phyloP scores from a whole-genome alignment of 2,888 invertebrate species.

The Diarsia brunnea region DNA sequence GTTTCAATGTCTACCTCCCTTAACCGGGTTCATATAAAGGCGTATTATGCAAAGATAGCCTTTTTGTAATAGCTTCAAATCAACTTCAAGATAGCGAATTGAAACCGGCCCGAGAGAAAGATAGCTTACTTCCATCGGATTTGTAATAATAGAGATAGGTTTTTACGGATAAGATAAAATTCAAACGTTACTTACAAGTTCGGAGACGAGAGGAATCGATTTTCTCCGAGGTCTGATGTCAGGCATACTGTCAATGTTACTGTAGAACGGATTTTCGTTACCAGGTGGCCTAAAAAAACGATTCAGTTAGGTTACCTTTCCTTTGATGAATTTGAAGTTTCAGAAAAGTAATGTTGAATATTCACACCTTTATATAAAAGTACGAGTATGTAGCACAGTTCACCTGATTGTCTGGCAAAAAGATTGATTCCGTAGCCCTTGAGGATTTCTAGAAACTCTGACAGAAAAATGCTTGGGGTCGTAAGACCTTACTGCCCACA shows the following conservation, averaged over 20 bases:
- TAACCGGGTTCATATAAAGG: slow-evolving; percentile 60
- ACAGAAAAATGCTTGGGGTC: no score
- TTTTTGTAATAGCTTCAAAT: slow-evolving; percentile 60
- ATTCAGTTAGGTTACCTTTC: slow-evolving; percentile 7
- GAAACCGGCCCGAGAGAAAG: slow-evolving; percentile 83
- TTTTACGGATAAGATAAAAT: slow-evolving; percentile 55
- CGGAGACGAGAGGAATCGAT: slow-evolving; percentile 99
- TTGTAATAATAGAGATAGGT: slow-evolving; percentile 71
- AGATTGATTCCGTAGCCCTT: no score
- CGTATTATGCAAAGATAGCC: slow-evolving; percentile 59
- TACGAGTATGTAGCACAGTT: no score
- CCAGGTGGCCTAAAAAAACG: slow-evolving; percentile 92
- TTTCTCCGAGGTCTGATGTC: slow-evolving; percentile 99
- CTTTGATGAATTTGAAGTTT: not conserved
- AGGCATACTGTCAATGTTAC: slow-evolving; percentile 99
- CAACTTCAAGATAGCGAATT: slow-evolving; percentile 78
- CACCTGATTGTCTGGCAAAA: no score
- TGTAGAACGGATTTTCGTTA: slow-evolving; percentile 99
- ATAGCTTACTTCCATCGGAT: slow-evolving; percentile 82
- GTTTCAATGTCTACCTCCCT: slow-evolving; percentile 85
- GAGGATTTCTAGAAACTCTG: no score
- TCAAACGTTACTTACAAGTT: slow-evolving; percentile 96
- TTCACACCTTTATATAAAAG: no score
- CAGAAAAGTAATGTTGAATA: no score
- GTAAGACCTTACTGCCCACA: no score